Conservation (phyloP, 2,113 vertebrate genomes). For the Charadrius vociferus region DNA sequence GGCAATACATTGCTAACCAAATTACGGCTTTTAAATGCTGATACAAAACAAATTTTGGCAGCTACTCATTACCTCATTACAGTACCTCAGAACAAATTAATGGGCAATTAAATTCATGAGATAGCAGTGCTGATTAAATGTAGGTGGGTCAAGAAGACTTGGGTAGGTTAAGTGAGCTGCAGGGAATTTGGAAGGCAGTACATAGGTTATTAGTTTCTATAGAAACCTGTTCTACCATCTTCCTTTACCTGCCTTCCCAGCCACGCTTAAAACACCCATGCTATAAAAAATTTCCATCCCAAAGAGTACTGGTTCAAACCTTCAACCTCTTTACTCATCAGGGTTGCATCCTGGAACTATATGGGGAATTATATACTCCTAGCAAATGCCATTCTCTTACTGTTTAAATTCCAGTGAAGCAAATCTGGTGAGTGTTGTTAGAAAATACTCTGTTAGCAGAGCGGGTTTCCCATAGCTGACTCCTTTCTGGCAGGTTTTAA, state of each 20-base stretch:
- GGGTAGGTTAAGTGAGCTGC: not conserved
- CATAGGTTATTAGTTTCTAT: not conserved
- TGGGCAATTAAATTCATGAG: not conserved
- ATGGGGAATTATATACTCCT: not conserved
- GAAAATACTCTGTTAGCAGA: not conserved
- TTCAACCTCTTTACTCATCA: not conserved
- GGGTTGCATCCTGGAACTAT: not conserved
- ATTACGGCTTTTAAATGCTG: not conserved
- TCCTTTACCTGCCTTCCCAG: not conserved
- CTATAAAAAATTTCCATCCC: not conserved
- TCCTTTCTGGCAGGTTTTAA: not conserved
- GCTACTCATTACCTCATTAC: not conserved
- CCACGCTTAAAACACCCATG: not conserved
- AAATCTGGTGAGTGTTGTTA: not conserved
- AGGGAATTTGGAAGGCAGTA: not conserved
- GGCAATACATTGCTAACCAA: not conserved
- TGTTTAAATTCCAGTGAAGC: not conserved
- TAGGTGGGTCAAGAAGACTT: not conserved
- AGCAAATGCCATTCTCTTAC: rapidly evolving
- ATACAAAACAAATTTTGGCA: not conserved
- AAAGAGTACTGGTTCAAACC: not conserved
- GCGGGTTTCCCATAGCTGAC: not conserved
- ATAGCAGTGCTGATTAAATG: not conserved
- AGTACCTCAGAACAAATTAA: not conserved
- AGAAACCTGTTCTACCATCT: not conserved